phyloP scores from a whole-genome alignment of 2,888 invertebrate genomes.

The Syritta pipiens region DNA sequence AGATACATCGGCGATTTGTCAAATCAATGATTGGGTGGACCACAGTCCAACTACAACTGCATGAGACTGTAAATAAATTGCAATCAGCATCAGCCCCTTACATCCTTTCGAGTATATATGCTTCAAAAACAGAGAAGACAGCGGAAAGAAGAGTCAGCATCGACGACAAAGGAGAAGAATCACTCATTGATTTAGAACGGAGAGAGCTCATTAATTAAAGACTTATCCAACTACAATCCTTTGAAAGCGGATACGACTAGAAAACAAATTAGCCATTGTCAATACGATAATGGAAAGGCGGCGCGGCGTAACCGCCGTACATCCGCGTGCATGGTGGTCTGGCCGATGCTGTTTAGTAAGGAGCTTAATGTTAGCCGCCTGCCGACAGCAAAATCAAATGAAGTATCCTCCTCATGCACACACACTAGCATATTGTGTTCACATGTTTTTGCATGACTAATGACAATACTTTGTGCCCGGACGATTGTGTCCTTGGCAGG shows the following conservation, averaged over 20 bases:
- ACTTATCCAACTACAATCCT: constrained; percentile 49
- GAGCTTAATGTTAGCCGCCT: constrained; percentile 59
- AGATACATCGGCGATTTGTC: constrained; percentile 56
- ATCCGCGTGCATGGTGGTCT: neutral
- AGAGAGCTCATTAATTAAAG: constrained; percentile 69
- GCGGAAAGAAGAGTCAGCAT: neutral
- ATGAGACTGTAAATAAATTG: constrained; percentile 68
- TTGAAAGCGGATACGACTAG: constrained; percentile 50
- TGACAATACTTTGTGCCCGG: constrained; percentile 61
- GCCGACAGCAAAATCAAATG: constrained; percentile 56
- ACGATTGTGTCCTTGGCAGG: constrained; percentile 66
- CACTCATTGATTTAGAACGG: constrained; percentile 66
- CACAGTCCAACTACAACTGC: constrained; percentile 39
- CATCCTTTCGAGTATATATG: constrained; percentile 46
- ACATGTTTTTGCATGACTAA: constrained; percentile 63
- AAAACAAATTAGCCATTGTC: constrained; percentile 66
- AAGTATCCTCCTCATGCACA: constrained; percentile 8
- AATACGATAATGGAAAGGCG: constrained; percentile 56
- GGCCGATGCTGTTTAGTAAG: neutral
- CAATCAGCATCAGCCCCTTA: constrained; percentile 62
- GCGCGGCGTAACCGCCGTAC: neutral
- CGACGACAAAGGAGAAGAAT: constrained; percentile 46
- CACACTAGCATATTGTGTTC: neutral
- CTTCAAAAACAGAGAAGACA: constrained; percentile 47
- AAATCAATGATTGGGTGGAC: constrained; percentile 58